Base-by-base conservation (phyloP, 30 jellyfish, hydroid and myxozoan genomes). In the Catostylus mosaicus region DNA sequence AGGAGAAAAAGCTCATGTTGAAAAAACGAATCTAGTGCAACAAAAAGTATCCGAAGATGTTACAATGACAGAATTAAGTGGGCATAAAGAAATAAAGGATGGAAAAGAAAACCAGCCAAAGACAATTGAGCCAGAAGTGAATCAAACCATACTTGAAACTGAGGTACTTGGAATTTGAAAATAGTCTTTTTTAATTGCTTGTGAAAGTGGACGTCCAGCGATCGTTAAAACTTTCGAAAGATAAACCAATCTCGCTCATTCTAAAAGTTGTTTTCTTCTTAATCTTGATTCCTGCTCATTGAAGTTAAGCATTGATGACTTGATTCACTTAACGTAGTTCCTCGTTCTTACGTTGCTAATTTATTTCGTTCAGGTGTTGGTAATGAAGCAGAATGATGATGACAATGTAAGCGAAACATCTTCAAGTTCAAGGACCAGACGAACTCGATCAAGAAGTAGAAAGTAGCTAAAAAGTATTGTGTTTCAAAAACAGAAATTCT, bases 361-460 rank as follows among this genome's bases (percentile, higher is more conserved):
- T n/a, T n/a, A n/a, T n/a, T 5, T 40, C 14, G n/a, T 59, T 59
- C 26, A 80, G 90, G 57, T 22, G 50, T 26, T 66, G 30, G 51
- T 47, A 30, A 37, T 12, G 32, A 66, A 78, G 45, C 71, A 67
- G 19, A 30, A 31, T 1, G 90, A 67, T 5, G 90, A 67, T n/a
- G 90, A 80, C 56, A 18, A 50, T 14, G 36, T 19, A 32, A 80
- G 90, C 40, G 90, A 80, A 65, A 84, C 83, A 7, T 80, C 90
- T 3, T 46, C 83, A 2, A 56, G 80, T 20, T 80, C 90, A 22
- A 80, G 64, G 50, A 4, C 69, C 0, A 80, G 69, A 37, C 51
- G 90, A 14, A 80, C 68, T n/a, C 30, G 69, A 3, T 80, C 90
- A 23, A 47, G 69, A 80, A 69, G 84, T 60, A 67, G 69, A 60